Percentiles rank a stretch among this genome's conserved stretches.
These are phyloP conservation scores for Melanargia galathea DNA, from an alignment of 2,888 invertebrate genomes.

Conservation along the genomic window DNA sequence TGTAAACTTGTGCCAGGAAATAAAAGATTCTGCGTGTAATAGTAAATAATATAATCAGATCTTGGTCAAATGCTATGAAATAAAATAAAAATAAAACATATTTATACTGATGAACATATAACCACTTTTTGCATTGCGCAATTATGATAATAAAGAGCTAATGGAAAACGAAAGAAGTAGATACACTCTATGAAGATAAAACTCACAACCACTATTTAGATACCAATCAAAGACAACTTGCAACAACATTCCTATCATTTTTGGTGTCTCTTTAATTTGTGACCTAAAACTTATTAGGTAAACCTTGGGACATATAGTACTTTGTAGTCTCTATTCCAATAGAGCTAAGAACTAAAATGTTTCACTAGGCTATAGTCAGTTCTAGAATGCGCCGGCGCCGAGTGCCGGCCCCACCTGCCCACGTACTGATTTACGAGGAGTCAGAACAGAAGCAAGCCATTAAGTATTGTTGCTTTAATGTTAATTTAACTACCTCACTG, in stretches of 20 bases:
- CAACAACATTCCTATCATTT: conserved; percentile 11
- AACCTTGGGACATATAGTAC: neutral
- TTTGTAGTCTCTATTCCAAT: conserved; percentile 1
- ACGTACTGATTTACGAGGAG: conserved; percentile 64
- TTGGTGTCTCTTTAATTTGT: conserved; percentile 8
- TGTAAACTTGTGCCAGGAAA: too few species aligned
- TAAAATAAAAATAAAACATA: too few species aligned
- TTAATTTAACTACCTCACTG: conserved; percentile 25
- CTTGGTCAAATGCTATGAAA: too few species aligned
- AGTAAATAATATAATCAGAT: too few species aligned
- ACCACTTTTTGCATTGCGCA: too few species aligned
- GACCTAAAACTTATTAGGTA: neutral
- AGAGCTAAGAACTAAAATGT: conserved; percentile 4
- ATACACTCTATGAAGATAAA: neutral
- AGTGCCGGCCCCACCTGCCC: conserved; percentile 68
- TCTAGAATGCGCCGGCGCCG: conserved; percentile 65
- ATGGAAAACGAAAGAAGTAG: too few species aligned
- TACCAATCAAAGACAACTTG: neutral
- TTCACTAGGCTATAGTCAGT: conserved; percentile 12
- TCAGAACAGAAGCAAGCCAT: conserved; percentile 38
- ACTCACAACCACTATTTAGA: neutral
- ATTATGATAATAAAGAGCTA: too few species aligned
- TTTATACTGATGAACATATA: too few species aligned
- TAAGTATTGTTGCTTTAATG: conserved; percentile 33
- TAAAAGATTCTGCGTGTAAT: too few species aligned